phyloP scores from a whole-genome alignment of 2,888 invertebrate species.

The Lobophora halterata region DNA sequence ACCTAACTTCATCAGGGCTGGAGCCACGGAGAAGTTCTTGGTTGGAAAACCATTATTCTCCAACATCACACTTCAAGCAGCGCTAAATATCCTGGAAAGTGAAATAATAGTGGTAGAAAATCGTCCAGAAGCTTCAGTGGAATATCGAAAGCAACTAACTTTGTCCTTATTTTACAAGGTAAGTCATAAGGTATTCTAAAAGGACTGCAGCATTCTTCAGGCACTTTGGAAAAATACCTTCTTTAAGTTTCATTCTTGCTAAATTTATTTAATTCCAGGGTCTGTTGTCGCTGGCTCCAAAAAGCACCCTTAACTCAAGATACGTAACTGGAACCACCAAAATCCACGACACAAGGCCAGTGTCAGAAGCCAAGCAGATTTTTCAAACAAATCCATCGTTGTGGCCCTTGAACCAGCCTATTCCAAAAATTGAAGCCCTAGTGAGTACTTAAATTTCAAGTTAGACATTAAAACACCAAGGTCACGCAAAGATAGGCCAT shows the following conservation, averaged over 20 bases:
- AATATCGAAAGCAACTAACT: slow-evolving; percentile 81
- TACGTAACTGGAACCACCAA: slow-evolving; percentile 40
- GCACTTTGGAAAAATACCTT: too few relatives aligned
- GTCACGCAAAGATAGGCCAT: background rate
- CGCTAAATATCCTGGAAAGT: slow-evolving; percentile 40
- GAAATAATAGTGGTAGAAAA: slow-evolving; percentile 48
- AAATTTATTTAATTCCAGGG: slow-evolving; percentile 32
- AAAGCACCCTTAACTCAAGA: slow-evolving; percentile 26
- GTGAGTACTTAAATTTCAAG: slow-evolving; percentile 30
- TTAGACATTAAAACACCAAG: background rate
- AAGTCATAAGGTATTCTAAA: too few relatives aligned
- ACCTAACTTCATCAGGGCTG: slow-evolving; percentile 66
- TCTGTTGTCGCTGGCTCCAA: slow-evolving; percentile 43
- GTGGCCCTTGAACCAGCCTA: slow-evolving; percentile 85
- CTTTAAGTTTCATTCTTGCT: too few relatives aligned
- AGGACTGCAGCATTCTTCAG: too few relatives aligned
- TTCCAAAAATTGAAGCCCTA: slow-evolving; percentile 83
- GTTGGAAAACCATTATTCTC: slow-evolving; percentile 63
- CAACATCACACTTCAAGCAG: slow-evolving; percentile 60
- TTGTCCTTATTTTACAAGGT: slow-evolving; percentile 82
- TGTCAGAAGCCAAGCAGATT: slow-evolving; percentile 81
- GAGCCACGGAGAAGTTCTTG: slow-evolving; percentile 72
- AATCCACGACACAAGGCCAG: slow-evolving; percentile 31
- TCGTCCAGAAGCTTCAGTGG: slow-evolving; percentile 78
- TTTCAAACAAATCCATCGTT: slow-evolving; percentile 82